These are phyloP conservation scores for Onychostoma macrolepis DNA, from an alignment of 2,113 vertebrate species.

Conservation along the genomic window DNA sequence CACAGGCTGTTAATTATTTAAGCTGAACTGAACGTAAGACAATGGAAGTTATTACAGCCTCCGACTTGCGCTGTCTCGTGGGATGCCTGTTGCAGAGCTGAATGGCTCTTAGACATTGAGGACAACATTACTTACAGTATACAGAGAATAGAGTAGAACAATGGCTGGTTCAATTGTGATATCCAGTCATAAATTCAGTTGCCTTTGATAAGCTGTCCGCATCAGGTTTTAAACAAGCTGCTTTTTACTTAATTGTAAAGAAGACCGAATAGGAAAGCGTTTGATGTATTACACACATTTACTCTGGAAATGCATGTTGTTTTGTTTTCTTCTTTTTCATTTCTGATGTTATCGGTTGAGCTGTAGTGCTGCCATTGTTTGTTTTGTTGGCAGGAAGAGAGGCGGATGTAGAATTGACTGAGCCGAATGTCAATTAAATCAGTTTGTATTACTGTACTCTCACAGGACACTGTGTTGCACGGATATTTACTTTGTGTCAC, in stretches of 20 bases:
- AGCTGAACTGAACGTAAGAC: slow-evolving; percentile 15
- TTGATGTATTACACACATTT: slow-evolving; percentile 8
- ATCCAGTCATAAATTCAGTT: slow-evolving; percentile 22
- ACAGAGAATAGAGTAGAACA: slow-evolving; percentile 15
- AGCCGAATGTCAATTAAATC: background rate
- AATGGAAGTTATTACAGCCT: slow-evolving; percentile 36
- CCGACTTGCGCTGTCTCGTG: slow-evolving; percentile 14
- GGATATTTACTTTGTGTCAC: slow-evolving; percentile 37
- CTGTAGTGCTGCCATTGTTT: slow-evolving; percentile 15
- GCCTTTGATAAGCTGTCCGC: background rate
- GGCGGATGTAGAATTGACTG: slow-evolving; percentile 26
- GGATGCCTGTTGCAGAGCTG: slow-evolving; percentile 23
- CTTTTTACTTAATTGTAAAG: background rate
- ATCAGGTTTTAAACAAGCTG: background rate
- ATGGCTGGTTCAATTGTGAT: slow-evolving; percentile 9
- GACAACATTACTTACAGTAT: slow-evolving; percentile 2
- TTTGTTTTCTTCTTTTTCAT: background rate
- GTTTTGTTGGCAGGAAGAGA: slow-evolving; percentile 12
- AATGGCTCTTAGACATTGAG: background rate
- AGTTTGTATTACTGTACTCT: slow-evolving; percentile 7
- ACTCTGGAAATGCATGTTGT: background rate
- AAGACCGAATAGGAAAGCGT: background rate
- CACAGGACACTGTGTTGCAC: background rate
- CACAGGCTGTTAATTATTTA: slow-evolving; percentile 39
- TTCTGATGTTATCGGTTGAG: background rate